Conservation (phyloP, 2,797 vertebrate species). For the Luscinia luscinia region DNA sequence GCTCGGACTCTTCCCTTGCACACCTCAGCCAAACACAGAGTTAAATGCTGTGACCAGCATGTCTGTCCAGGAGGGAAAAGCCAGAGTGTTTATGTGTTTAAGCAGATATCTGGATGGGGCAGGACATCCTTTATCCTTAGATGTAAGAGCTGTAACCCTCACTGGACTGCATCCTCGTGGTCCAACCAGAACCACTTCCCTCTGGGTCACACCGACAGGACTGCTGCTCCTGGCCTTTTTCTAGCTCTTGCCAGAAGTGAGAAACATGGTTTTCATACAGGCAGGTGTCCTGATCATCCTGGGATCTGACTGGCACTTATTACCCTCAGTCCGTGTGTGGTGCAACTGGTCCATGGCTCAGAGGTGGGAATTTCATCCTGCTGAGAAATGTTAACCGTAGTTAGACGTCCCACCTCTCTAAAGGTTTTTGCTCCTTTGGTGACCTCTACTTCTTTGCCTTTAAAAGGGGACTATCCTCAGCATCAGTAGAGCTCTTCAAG, state of each 20-base stretch:
- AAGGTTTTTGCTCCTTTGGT: background rate
- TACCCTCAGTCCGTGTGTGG: background rate
- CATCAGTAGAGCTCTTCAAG: background rate
- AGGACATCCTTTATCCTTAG: background rate
- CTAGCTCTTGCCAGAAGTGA: background rate
- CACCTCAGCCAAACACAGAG: background rate
- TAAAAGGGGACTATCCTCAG: background rate
- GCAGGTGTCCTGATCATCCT: background rate
- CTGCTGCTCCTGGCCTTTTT: background rate
- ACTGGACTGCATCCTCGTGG: background rate
- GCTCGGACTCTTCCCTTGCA: background rate
- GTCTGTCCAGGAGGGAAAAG: background rate
- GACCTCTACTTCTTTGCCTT: background rate
- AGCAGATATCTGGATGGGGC: background rate
- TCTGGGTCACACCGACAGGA: background rate
- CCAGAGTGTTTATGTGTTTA: background rate
- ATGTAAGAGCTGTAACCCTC: background rate
- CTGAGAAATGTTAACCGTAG: rapidly evolving
- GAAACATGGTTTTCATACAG: background rate
- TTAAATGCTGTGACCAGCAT: background rate
- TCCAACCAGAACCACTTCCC: background rate
- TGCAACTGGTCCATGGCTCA: background rate
- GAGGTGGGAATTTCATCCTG: background rate
- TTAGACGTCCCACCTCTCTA: background rate
- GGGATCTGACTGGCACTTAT: background rate